Conservation (phyloP, 1,140 invertebrate species). For the Trichonephila inaurata region DNA sequence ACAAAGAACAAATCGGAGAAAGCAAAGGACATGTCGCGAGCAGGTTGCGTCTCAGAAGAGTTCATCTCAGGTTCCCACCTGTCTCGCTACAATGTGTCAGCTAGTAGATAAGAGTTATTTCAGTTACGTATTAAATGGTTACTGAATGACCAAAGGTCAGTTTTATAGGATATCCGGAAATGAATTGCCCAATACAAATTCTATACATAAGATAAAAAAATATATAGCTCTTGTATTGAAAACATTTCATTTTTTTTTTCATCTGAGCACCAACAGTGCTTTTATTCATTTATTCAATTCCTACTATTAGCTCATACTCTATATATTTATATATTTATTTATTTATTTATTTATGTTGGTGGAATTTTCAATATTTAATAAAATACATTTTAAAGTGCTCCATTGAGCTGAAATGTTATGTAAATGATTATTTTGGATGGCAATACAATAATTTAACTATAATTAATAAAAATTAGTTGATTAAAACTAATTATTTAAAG, state of each 20-base stretch:
- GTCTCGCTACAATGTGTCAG: neutral
- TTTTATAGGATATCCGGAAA: neutral
- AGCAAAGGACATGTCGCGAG: neutral
- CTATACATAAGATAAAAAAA: neutral
- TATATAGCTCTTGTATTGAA: neutral
- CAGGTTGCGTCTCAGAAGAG: neutral
- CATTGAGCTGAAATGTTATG: too few species aligned
- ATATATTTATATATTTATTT: too few species aligned
- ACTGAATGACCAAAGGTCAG: neutral
- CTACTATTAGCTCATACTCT: too few species aligned
- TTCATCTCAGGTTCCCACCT: neutral
- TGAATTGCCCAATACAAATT: neutral
- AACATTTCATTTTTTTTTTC: neutral
- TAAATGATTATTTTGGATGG: too few species aligned
- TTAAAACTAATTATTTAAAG: too few species aligned
- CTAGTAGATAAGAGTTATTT: slow-evolving; percentile 21
- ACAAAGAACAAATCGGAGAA: slow-evolving; percentile 1
- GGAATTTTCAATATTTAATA: too few species aligned
- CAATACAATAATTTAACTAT: too few species aligned
- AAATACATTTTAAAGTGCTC: too few species aligned
- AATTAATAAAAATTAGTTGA: too few species aligned
- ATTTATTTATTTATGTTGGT: too few species aligned
- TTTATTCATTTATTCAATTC: too few species aligned
- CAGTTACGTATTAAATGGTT: neutral
- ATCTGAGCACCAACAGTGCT: neutral